Conservation (phyloP, 2,797 vertebrate species). For the Kryptolebias ocellatus region DNA sequence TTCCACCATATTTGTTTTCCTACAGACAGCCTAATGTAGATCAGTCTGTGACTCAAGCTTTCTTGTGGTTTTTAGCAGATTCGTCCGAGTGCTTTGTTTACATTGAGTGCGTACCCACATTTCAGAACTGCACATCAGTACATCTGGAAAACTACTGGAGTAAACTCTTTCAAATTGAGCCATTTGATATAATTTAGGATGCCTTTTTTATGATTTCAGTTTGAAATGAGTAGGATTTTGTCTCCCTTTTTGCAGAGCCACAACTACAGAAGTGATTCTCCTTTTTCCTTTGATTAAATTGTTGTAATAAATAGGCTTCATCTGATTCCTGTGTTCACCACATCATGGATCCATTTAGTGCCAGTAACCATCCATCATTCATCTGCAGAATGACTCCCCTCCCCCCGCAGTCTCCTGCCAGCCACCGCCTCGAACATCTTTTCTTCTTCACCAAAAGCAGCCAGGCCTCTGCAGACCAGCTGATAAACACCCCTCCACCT, state of each 20-base stretch:
- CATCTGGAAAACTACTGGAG: too few relatives aligned
- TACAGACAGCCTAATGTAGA: too few relatives aligned
- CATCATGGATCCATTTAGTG: conserved; percentile 29
- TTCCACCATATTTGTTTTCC: too few relatives aligned
- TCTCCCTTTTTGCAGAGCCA: neutral
- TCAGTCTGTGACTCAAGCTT: too few relatives aligned
- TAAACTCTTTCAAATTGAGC: too few relatives aligned
- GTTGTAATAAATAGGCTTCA: conserved; percentile 46
- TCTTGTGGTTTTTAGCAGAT: too few relatives aligned
- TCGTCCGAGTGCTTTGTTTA: too few relatives aligned
- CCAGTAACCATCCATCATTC: conserved; percentile 54
- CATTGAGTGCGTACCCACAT: too few relatives aligned
- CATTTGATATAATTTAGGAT: too few relatives aligned
- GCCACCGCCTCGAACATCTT: conserved; percentile 44
- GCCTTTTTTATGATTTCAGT: neutral
- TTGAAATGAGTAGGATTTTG: too few relatives aligned
- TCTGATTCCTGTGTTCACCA: conserved; percentile 36
- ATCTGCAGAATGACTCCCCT: conserved; percentile 61
- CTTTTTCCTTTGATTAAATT: conserved; percentile 29
- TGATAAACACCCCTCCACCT: conserved; percentile 57
- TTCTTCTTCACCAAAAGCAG: conserved; percentile 49
- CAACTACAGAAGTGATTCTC: conserved; percentile 6
- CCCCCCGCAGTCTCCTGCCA: conserved; percentile 58
- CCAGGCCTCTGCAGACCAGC: conserved; percentile 57
- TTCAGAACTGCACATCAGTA: too few relatives aligned